Conservation (phyloP, 2,113 vertebrate species). For the Sinocyclocheilus maitianheensis region DNA sequence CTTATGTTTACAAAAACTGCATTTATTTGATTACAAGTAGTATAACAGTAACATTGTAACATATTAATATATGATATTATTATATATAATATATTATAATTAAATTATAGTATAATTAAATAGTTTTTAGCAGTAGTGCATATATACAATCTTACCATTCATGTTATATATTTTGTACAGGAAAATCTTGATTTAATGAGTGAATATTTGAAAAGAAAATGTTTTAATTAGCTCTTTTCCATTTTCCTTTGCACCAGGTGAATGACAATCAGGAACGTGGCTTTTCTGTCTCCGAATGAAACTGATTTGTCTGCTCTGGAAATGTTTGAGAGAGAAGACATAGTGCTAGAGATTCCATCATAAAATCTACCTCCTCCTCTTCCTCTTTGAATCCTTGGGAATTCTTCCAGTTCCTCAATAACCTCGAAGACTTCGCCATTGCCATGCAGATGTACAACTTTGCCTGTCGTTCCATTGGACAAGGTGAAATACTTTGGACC, state of each 20-base stretch:
- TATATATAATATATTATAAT: too few species aligned
- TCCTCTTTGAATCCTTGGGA: background rate
- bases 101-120: too few species aligned
- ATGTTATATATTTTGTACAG: background rate
- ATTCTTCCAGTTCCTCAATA: too few species aligned
- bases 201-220: background rate
- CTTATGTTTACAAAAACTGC: too few species aligned
- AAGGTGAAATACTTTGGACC: too few species aligned
- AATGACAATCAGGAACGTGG: conserved; percentile 44
- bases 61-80: too few species aligned
- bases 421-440: too few species aligned
- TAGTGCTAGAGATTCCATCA: conserved; percentile 38
- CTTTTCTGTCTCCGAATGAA: conserved; percentile 58
- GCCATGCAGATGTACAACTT: too few species aligned
- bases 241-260: conserved; percentile 68
- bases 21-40: too few species aligned
- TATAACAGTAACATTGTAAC: too few species aligned
- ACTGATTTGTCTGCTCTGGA: conserved; percentile 63
- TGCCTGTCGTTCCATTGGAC: too few species aligned
- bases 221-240: background rate
- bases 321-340: conserved; percentile 58
- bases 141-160: background rate
- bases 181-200: background rate
- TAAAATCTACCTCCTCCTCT: conserved; percentile 18
- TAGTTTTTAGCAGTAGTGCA: background rate